phyloP scores from a whole-genome alignment of 1,140 invertebrate species.

The Aphaenogaster rudis region DNA sequence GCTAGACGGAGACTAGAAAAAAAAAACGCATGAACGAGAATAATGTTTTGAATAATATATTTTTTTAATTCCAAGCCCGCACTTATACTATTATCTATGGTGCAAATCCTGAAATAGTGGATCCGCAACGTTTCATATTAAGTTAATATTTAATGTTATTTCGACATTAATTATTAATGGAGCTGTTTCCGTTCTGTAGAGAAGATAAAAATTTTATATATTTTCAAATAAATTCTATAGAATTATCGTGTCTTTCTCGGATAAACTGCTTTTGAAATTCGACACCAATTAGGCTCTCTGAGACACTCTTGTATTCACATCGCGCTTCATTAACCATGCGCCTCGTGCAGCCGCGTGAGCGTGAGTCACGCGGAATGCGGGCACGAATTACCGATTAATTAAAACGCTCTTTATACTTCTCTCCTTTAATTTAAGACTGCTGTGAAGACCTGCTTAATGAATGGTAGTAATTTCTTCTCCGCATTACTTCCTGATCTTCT shows the following conservation, averaged over 20 bases:
- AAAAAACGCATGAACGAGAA: neutral
- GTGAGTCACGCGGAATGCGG: slow-evolving; percentile 1
- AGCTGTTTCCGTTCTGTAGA: neutral
- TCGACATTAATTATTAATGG: neutral
- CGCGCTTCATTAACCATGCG: slow-evolving; percentile 47
- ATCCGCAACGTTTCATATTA: neutral
- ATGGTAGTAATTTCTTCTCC: slow-evolving; percentile 57
- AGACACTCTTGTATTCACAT: slow-evolving; percentile 4
- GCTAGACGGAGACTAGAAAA: neutral
- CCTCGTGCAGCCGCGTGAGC: neutral
- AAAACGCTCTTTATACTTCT: slow-evolving; percentile 48
- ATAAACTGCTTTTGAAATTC: neutral
- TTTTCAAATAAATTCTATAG: neutral
- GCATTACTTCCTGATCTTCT: slow-evolving; percentile 58
- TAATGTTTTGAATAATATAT: neutral
- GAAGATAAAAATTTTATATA: slow-evolving; percentile 6
- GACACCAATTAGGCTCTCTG: neutral
- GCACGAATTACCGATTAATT: slow-evolving; percentile 57
- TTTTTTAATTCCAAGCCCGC: neutral
- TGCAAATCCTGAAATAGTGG: neutral
- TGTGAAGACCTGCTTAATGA: slow-evolving; percentile 58
- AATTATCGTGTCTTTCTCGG: neutral
- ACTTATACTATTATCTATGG: neutral
- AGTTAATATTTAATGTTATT: neutral
- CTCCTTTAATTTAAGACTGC: slow-evolving; percentile 27